Evolutionary conservation across 2,797 vertebrate genomes (phyloP).

Genomic region (Cyprinodon diabolis): DNA sequence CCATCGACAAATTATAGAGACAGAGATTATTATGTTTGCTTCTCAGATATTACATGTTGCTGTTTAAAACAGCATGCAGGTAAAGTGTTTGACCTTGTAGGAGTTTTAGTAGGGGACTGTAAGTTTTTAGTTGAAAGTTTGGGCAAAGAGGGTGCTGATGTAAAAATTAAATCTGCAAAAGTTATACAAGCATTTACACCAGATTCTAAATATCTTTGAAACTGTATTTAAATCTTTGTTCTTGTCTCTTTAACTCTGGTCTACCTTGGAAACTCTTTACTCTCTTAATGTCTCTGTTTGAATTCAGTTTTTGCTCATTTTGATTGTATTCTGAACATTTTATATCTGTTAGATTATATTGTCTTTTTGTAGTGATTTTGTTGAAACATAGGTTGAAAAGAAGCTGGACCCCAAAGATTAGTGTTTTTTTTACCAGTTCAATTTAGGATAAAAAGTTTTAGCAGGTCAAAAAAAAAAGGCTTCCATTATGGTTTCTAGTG

Average conservation of each 20-base stretch:
- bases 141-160: not conserved
- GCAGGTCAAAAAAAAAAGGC: not conserved
- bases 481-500: not conserved
- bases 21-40: not conserved
- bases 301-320: not conserved
- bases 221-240: not conserved
- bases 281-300: not conserved
- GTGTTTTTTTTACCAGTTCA: too few species aligned
- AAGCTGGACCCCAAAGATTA: too few species aligned
- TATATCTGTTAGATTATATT: not conserved
- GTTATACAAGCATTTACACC: not conserved
- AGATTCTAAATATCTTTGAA: not conserved
- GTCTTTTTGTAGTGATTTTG: not conserved
- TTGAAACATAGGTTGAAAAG: not conserved
- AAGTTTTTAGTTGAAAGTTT: not conserved
- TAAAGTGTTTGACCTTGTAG: not conserved
- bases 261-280: too few species aligned
- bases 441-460: not conserved
- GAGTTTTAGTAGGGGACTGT: not conserved
- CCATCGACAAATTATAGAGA: not conserved
- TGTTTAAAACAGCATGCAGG: not conserved
- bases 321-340: not conserved
- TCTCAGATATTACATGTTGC: not conserved
- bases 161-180: not conserved
- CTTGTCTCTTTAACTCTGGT: not conserved